phyloP scores from a whole-genome alignment of 1,140 invertebrate species.

The Eupeodes corollae region DNA sequence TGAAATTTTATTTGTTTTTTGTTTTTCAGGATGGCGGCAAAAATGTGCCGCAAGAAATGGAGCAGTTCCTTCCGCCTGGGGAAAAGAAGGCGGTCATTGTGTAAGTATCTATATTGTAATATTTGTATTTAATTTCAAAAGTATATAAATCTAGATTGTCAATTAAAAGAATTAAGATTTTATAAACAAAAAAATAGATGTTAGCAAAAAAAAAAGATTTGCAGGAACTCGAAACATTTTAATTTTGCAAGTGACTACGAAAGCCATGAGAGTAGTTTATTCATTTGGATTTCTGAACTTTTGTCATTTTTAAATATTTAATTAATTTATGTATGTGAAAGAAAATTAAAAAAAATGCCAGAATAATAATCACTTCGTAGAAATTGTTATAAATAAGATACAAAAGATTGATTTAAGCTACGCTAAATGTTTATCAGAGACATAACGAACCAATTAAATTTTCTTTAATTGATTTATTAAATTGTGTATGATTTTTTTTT shows the following conservation, averaged over 20 bases:
- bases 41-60: slow-evolving; percentile 43
- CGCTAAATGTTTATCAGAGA: too few relatives aligned
- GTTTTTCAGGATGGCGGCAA: slow-evolving; percentile 22
- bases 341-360: not conserved
- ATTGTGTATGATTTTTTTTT: too few relatives aligned
- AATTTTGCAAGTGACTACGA: too few relatives aligned
- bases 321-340: not conserved
- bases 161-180: not conserved
- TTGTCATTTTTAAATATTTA: not conserved
- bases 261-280: too few relatives aligned
- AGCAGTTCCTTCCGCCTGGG: slow-evolving; percentile 47
- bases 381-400: too few relatives aligned
- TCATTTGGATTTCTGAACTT: too few relatives aligned
- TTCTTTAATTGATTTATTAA: too few relatives aligned
- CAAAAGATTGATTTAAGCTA: too few relatives aligned
- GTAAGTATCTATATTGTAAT: slow-evolving; percentile 27
- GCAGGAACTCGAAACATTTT: too few relatives aligned
- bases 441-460: too few relatives aligned
- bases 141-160: not conserved
- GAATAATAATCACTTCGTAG: not conserved
- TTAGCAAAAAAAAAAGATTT: too few relatives aligned
- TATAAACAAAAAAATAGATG: not conserved
- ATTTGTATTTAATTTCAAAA: not conserved
- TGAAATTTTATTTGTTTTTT: slow-evolving; percentile 1
- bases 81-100: slow-evolving; percentile 10